phyloP scores from a whole-genome alignment of 2,113 vertebrate species.

The Ondatra zibethicus region DNA sequence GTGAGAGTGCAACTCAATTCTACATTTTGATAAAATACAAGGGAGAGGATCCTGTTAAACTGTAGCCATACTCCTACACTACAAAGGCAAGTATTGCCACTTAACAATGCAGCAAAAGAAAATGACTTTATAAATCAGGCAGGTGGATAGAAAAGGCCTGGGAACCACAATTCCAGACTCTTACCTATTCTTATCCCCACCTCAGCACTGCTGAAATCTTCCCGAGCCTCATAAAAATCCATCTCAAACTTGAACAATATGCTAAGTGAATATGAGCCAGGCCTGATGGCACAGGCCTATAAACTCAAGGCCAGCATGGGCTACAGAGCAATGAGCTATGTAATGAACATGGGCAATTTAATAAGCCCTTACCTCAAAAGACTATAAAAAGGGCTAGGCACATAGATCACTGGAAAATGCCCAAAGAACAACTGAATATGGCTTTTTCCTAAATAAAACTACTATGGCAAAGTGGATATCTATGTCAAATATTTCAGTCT shows the following conservation, averaged over 20 bases:
- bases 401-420: not conserved
- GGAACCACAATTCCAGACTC: not conserved
- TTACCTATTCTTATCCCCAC: not conserved
- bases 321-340: not conserved
- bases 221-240: not conserved
- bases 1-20: not conserved
- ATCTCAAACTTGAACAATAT: not conserved
- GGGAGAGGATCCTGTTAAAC: not conserved
- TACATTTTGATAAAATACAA: not conserved
- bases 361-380: not conserved
- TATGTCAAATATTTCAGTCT: conserved; percentile 60
- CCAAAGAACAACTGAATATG: not conserved
- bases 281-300: not conserved
- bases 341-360: not conserved
- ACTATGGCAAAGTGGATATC: not conserved
- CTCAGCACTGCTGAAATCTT: not conserved
- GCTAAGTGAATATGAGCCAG: not conserved
- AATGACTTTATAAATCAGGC: conserved; percentile 17
- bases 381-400: not conserved
- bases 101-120: not conserved
- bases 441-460: not conserved
- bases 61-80: not conserved
- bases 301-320: not conserved
- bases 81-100: not conserved
- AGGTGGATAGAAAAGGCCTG: not conserved